Base-by-base conservation (phyloP, 2,888 invertebrate species). In the Loripinus fragilis region DNA sequence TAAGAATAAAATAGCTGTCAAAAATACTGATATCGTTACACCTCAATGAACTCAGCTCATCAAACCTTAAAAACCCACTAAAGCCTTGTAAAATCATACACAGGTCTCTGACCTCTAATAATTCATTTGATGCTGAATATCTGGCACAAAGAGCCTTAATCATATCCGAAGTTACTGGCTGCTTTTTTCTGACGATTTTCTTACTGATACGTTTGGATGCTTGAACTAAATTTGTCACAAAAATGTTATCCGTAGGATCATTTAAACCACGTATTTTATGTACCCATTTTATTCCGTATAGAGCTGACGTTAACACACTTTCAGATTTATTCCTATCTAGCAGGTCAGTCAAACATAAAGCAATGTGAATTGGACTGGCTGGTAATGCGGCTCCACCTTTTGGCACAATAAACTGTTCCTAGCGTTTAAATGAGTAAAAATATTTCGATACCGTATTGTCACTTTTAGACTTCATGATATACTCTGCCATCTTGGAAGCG, bases 171-270 rank as follows among this genome's bases (percentile, higher is more conserved):
- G 76, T 48, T 15, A 81, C 48, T 20, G 81, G 84, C 8, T 81
- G 77, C 50, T 84, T 81, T 42, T 80, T 84, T 8, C 2, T 2
- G 0, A 74, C 65, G 23, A 79, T 70, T 70, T 79, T 77, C 5
- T 73, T 68, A 25, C 20, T 41, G 20, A 28, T 60, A 12, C 81
- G 45, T 60, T 84, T 80, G 28, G 81, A 60, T 8, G 73, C 35
- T 30, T 84, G 79, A 17, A 81, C 20, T 35, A 84, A 69, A 28
- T 71, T 77, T 30, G 41, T 79, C 15, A 81, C 81, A 70, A 79
- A 84, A 7, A 52, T 8, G 35, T 84, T 84, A 12, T 71, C 64
- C 0, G 80, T 83, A 17, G 80, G 77, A 75, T 80, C 77, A 3
- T 55, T 10, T 5, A 74, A 30, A 25, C 52, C 64, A 42, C 45